Conservation (phyloP, 2,888 invertebrate species). For the Stenolophus ochropezus region DNA sequence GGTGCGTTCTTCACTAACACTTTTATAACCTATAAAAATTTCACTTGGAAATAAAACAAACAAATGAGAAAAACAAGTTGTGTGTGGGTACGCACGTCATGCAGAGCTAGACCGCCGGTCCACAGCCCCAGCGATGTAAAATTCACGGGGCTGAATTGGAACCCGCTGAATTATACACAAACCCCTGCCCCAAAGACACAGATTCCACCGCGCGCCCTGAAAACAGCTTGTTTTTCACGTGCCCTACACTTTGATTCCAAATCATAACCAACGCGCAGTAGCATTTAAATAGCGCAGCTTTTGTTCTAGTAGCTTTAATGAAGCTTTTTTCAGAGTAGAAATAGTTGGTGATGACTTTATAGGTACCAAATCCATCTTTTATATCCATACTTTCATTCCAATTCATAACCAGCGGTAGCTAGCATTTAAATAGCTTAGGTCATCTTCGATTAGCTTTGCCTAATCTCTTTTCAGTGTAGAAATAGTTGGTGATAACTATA, state of each 20-base stretch:
- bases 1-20: conserved; percentile 1
- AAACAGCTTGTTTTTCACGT: not conserved
- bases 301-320: no score
- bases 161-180: not conserved
- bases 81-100: conserved; percentile 24
- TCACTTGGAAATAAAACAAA: conserved; percentile 37
- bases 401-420: no score
- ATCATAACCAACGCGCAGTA: no score
- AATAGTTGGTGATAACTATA: no score
- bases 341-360: no score
- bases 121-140: not conserved
- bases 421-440: no score
- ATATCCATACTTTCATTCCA: no score
- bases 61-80: conserved; percentile 34
- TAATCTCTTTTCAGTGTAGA: no score
- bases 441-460: no score
- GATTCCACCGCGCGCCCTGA: not conserved
- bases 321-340: no score
- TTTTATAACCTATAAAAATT: conserved; percentile 43
- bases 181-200: not conserved
- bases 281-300: no score
- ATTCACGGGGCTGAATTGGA: not conserved
- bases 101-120: not conserved
- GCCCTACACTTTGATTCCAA: not conserved
- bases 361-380: no score